phyloP scores from a whole-genome alignment of 2,113 vertebrate genomes.

The Glaucomys volans region DNA sequence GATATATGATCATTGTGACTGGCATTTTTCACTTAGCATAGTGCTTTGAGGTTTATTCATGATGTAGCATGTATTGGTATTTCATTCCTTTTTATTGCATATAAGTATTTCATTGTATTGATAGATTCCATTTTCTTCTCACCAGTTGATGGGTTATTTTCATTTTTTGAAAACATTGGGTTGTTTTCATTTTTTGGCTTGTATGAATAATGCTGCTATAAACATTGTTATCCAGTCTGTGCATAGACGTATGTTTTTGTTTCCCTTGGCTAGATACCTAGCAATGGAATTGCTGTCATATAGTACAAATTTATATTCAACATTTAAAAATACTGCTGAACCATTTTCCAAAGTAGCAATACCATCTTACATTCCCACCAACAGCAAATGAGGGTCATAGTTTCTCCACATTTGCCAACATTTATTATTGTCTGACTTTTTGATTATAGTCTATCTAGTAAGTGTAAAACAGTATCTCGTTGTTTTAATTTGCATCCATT shows the following conservation, averaged over 20 bases:
- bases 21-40: not conserved
- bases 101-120: not conserved
- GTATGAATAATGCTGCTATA: not conserved
- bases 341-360: constrained; percentile 31
- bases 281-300: constrained; percentile 18
- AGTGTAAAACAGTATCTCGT: not conserved
- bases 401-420: not conserved
- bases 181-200: not conserved
- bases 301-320: constrained; percentile 33
- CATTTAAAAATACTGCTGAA: constrained; percentile 17
- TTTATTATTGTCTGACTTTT: not conserved
- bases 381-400: not conserved
- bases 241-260: not conserved
- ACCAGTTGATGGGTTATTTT: not conserved
- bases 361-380: no score
- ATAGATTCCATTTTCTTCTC: not conserved
- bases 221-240: not conserved
- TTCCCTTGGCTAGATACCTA: not conserved
- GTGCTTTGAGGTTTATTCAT: not conserved
- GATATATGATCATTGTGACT: not conserved
- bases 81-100: constrained; percentile 13
- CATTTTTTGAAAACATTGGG: not conserved
- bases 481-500: constrained; percentile 28
- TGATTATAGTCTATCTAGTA: not conserved
- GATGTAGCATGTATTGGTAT: not conserved